A percentile compares a stretch with the other conserved stretches of the same genome.
Conservation (phyloP, 2,888 invertebrate species). For the Romanomermis culicivorax region DNA sequence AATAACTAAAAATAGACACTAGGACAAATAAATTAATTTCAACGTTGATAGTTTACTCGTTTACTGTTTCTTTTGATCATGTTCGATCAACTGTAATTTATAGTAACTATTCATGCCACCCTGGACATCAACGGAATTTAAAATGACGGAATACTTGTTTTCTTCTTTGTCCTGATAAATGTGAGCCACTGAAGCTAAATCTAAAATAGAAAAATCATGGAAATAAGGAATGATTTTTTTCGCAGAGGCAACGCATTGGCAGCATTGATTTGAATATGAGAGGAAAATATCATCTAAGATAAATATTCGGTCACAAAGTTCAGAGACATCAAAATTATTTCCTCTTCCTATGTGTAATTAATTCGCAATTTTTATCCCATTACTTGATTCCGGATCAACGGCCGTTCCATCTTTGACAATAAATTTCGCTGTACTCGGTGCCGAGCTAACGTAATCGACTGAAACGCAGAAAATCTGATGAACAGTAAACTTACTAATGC, state of each 20-base stretch:
- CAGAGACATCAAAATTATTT: too few relatives aligned
- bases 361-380: background rate
- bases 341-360: background rate
- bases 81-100: conserved; percentile 67
- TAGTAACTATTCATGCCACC: conserved; percentile 76
- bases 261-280: too few relatives aligned
- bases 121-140: conserved; percentile 64
- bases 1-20: conserved; percentile 34
- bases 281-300: too few relatives aligned
- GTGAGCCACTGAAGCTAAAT: conserved; percentile 50
- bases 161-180: conserved; percentile 36
- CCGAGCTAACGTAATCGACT: conserved; percentile 8
- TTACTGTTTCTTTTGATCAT: conserved; percentile 43
- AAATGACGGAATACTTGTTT: conserved; percentile 51
- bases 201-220: background rate
- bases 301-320: too few relatives aligned
- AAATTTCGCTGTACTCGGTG: conserved; percentile 40
- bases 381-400: conserved; percentile 65
- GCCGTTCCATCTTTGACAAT: conserved; percentile 61
- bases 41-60: background rate
- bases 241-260: too few relatives aligned
- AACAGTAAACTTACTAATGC: too few relatives aligned
- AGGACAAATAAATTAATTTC: background rate
- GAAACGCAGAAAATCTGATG: too few relatives aligned
- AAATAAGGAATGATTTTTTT: too few relatives aligned